Evolutionary conservation across 2,888 invertebrate genomes (phyloP).

Genomic region (Lasioglossum lativentre): DNA sequence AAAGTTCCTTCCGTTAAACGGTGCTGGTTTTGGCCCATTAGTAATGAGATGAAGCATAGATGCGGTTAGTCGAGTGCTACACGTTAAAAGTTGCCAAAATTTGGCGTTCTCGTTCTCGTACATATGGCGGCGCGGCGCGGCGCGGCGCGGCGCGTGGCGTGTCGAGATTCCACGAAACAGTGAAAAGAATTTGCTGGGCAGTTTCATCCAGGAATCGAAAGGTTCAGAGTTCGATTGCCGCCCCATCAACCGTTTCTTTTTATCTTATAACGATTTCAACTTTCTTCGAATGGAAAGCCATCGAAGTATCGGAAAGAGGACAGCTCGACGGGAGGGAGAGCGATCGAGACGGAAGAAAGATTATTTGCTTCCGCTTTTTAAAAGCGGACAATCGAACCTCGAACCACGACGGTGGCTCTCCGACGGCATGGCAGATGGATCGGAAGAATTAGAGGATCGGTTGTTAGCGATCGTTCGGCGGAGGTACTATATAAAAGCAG

Average conservation of each 20-base stretch:
- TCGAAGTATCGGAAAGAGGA: background rate
- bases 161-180: background rate
- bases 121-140: too few species aligned
- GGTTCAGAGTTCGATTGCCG: background rate
- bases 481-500: background rate
- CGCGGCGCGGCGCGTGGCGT: too few species aligned
- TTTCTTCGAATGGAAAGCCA: background rate
- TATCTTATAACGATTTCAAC: background rate
- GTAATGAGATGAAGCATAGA: too few species aligned
- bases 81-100: too few species aligned
- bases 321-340: too few species aligned
- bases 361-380: slow-evolving; percentile 2
- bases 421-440: background rate
- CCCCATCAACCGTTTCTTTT: background rate
- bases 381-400: background rate
- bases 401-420: background rate
- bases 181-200: background rate
- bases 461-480: background rate
- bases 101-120: too few species aligned
- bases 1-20: background rate
- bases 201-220: background rate
- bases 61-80: too few species aligned
- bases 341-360: background rate
- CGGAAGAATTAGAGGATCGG: background rate
- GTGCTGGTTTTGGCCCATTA: background rate